Conservation (phyloP, 1,140 invertebrate genomes). For the honey bee (Apis mellifera) region Amel_HAv3.1 CM009933.2:9495501-9496000, state of each 20-base stretch:
- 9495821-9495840: not conserved
- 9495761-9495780: not conserved
- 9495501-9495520: not conserved
- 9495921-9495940: conserved; percentile 47
- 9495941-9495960: conserved; percentile 68
- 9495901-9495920: conserved; percentile 51
- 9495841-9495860: conserved; percentile 59
- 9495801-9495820: conserved; percentile 56
- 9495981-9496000: conserved; percentile 72
- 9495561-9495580: no score
- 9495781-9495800: conserved; percentile 46
- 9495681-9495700: no score
- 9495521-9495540: not conserved
- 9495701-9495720: no score
- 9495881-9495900: conserved; percentile 48
- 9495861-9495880: conserved; percentile 60
- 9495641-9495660: no score
- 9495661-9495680: no score
- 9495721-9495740: not conserved
- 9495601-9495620: no score
- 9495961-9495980: conserved; percentile 75
- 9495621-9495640: no score
- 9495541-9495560: not conserved
- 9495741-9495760: conserved; percentile 24
- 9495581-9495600: no score